Conservation (phyloP, 1,140 invertebrate species). For the Piezodorus guildinii region DNA sequence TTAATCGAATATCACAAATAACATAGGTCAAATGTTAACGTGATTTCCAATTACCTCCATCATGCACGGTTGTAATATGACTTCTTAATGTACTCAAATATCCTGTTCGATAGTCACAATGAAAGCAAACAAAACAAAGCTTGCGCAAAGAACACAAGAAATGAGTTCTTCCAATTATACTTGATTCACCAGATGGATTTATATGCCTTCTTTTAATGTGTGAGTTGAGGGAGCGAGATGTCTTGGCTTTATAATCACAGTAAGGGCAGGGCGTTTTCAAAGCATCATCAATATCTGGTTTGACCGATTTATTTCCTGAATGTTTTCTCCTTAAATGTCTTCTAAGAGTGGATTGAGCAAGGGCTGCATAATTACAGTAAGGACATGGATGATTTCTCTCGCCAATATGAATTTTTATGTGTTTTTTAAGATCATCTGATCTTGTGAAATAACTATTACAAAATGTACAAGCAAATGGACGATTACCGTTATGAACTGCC, state of each 20-base stretch:
- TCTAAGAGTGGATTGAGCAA: neutral
- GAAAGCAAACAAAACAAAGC: neutral
- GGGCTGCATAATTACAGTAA: neutral
- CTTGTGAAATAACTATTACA: neutral
- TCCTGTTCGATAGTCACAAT: neutral
- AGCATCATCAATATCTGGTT: no score
- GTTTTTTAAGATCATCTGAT: neutral
- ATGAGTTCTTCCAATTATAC: neutral
- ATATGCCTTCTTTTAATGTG: no score
- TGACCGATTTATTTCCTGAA: no score
- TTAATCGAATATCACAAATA: no score
- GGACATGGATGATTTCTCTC: neutral
- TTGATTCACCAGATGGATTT: no score
- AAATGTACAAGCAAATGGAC: neutral
- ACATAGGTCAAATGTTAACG: neutral
- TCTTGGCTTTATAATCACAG: no score
- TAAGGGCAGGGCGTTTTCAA: no score
- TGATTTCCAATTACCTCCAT: neutral
- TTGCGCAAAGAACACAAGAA: neutral
- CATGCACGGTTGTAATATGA: neutral
- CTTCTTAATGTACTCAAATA: neutral
- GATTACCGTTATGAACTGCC: neutral
- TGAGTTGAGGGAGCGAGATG: no score
- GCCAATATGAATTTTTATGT: neutral
- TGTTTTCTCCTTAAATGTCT: neutral